Evolutionary conservation across 2,888 invertebrate species (phyloP).

Genomic region (Stratiomys singularior): DNA sequence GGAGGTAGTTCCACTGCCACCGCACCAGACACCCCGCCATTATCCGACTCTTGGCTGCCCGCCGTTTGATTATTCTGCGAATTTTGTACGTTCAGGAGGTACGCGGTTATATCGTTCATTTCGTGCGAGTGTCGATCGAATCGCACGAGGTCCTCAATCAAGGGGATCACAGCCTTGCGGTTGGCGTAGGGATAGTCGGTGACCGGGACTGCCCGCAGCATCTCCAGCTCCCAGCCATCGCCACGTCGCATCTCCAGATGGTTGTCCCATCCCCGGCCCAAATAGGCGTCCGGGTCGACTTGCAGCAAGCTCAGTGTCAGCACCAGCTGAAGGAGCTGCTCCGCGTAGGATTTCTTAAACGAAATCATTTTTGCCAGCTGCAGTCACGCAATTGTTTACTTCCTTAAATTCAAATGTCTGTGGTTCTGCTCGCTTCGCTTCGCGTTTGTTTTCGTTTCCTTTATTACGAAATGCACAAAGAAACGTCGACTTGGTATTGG

Average conservation of each 20-base stretch:
- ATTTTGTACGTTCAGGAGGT: constrained; percentile 70
- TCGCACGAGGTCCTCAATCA: constrained; percentile 66
- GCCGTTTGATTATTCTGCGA: constrained; percentile 55
- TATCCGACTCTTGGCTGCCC: neutral
- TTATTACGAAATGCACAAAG: constrained; percentile 5
- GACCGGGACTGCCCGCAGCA: constrained; percentile 62
- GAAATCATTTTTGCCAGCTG: constrained; percentile 72
- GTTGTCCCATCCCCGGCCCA: constrained; percentile 69
- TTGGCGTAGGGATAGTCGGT: constrained; percentile 64
- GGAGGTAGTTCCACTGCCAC: constrained; percentile 32
- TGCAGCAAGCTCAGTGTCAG: constrained; percentile 82
- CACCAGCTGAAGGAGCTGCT: constrained; percentile 83
- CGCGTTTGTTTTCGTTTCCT: constrained; percentile 8
- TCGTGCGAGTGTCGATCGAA: constrained; percentile 73
- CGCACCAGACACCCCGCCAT: constrained; percentile 10
- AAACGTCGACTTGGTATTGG: neutral
- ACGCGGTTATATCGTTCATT: constrained; percentile 69
- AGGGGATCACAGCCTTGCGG: constrained; percentile 65
- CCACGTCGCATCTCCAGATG: constrained; percentile 61
- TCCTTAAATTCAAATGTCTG: neutral
- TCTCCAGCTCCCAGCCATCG: constrained; percentile 65
- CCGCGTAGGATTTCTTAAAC: constrained; percentile 83
- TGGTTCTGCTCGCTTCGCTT: neutral
- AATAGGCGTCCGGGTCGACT: constrained; percentile 77
- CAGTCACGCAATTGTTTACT: neutral